These are phyloP conservation scores for Tetramorium parvispinum DNA, from an alignment of 1,140 invertebrate species.

Conservation along the genomic window DNA sequence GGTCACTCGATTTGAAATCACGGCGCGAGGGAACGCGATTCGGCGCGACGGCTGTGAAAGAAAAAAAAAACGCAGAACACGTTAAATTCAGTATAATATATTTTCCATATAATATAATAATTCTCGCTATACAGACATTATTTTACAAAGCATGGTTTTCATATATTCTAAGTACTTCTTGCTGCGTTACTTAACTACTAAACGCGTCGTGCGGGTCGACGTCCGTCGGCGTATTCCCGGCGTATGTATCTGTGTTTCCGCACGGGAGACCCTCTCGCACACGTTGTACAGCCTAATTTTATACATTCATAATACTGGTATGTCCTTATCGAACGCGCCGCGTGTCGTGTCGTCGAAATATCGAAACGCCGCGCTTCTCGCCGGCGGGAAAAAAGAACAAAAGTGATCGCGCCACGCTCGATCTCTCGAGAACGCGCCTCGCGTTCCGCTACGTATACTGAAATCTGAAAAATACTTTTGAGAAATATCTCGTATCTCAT, in stretches of 20 bases:
- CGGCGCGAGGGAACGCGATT: background rate
- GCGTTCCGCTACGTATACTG: slow-evolving; percentile 73
- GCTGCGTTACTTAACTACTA: slow-evolving; percentile 77
- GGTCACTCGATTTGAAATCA: background rate
- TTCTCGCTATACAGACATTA: slow-evolving; percentile 86
- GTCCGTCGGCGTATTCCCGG: slow-evolving; percentile 9
- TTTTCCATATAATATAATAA: slow-evolving; percentile 86
- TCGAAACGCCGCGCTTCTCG: slow-evolving; percentile 49
- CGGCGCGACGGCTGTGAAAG: background rate
- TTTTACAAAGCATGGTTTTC: slow-evolving; percentile 85
- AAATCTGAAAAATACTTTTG: slow-evolving; percentile 78
- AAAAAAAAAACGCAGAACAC: background rate
- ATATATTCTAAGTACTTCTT: slow-evolving; percentile 72
- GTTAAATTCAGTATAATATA: slow-evolving; percentile 86
- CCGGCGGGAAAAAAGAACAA: background rate
- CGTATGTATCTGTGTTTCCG: slow-evolving; percentile 45
- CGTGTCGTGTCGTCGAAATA: slow-evolving; percentile 69
- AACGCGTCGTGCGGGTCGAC: slow-evolving; percentile 52
- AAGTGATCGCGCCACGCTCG: background rate
- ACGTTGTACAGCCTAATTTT: slow-evolving; percentile 78
- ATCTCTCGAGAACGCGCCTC: slow-evolving; percentile 40
- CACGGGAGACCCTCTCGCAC: slow-evolving; percentile 23
- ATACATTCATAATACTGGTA: slow-evolving; percentile 86
- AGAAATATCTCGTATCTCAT: slow-evolving; percentile 65
- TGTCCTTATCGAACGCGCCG: slow-evolving; percentile 79